Evolutionary conservation across 2,113 vertebrate genomes (phyloP).

Genomic region (Hemibagrus wyckioides): DNA sequence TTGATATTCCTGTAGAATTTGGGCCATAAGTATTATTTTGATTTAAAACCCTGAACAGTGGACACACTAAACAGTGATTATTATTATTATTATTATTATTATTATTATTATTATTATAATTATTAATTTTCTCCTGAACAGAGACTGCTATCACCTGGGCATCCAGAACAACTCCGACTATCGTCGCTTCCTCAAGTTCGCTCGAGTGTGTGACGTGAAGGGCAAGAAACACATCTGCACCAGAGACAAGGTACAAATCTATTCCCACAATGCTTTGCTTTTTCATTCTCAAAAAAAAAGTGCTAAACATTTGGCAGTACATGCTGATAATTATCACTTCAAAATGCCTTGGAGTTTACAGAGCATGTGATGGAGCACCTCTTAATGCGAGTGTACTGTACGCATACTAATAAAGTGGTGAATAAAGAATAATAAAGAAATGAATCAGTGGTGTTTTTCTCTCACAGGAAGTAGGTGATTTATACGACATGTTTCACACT

Average conservation of each 20-base stretch:
- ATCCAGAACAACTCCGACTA: slow-evolving; percentile 95
- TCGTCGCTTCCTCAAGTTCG: slow-evolving; percentile 85
- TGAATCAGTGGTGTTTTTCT: background rate
- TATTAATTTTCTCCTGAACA: slow-evolving; percentile 52
- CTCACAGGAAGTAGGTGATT: slow-evolving; percentile 84
- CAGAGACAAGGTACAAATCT: slow-evolving; percentile 85
- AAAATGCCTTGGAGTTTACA: background rate
- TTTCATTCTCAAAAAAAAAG: background rate
- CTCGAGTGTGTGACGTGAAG: slow-evolving; percentile 82
- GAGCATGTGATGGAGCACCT: background rate
- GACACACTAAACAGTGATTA: background rate
- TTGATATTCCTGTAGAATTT: background rate
- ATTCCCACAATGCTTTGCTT: background rate
- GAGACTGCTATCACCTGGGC: slow-evolving; percentile 93
- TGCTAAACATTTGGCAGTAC: background rate
- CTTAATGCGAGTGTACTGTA: background rate
- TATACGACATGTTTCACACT: slow-evolving; percentile 96
- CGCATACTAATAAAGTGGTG: background rate
- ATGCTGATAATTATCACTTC: background rate
- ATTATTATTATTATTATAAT: background rate
- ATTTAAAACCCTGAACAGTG: background rate
- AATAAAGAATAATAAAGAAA: background rate
- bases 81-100: background rate
- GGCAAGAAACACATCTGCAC: slow-evolving; percentile 83
- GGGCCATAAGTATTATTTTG: too few species aligned